phyloP scores from a whole-genome alignment of 2,113 vertebrate species.

The Cyprinodon tularosa region DNA sequence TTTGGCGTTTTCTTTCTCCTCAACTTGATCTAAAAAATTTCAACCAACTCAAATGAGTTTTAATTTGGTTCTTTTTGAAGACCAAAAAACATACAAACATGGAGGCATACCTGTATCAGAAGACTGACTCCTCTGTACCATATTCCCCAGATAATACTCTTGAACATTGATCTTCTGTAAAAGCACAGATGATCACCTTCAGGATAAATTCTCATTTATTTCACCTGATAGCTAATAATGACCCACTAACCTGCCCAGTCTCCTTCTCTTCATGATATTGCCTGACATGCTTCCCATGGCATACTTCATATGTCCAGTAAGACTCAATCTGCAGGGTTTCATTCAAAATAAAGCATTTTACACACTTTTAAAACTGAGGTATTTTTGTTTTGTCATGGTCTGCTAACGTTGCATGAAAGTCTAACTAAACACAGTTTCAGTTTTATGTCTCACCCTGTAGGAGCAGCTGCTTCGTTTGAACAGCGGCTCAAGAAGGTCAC shows the following conservation, averaged over 20 bases:
- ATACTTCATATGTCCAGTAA: constrained; percentile 98
- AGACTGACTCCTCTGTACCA: constrained; percentile 80
- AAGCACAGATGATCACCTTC: constrained; percentile 21
- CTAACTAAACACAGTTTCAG: constrained; percentile 8
- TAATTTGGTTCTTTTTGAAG: not conserved
- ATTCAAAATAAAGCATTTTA: not conserved
- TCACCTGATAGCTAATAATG: constrained; percentile 11
- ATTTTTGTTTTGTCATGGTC: constrained; percentile 9
- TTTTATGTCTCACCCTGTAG: constrained; percentile 85
- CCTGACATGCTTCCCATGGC: constrained; percentile 94
- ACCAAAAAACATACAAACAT: not conserved
- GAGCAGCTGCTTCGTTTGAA: constrained; percentile 99
- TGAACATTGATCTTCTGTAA: constrained; percentile 93
- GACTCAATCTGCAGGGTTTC: constrained; percentile 90
- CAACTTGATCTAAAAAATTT: constrained; percentile 50
- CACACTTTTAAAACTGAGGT: not conserved
- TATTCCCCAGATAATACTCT: constrained; percentile 93
- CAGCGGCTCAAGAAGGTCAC: constrained; percentile 88
- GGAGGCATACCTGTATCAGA: constrained; percentile 82
- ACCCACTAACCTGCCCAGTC: constrained; percentile 88
- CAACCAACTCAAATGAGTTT: not conserved
- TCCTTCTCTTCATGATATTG: constrained; percentile 99
- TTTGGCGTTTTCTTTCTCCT: constrained; percentile 56
- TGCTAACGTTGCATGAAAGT: not conserved
- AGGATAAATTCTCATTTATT: constrained; percentile 1